Conservation (phyloP, 2,797 vertebrate species). For the Sebastes iracundus region DNA sequence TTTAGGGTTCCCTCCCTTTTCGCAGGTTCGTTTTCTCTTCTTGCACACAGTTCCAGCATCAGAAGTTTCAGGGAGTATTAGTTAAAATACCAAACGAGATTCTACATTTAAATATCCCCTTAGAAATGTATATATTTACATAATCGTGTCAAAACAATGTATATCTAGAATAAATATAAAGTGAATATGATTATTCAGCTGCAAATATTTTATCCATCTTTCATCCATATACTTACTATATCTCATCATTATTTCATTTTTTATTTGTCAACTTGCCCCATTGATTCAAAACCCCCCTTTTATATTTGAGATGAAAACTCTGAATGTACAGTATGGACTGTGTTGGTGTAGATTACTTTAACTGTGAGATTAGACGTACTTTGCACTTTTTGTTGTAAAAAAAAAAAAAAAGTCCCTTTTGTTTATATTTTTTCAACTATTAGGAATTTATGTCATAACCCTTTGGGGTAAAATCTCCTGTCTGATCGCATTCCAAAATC, state of each 20-base stretch:
- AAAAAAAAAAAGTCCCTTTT: slow-evolving; percentile 56
- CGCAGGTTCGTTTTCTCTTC: slow-evolving; percentile 61
- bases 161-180: slow-evolving; percentile 74
- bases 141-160: slow-evolving; percentile 73
- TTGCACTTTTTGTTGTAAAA: slow-evolving; percentile 83
- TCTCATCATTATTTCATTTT: slow-evolving; percentile 47
- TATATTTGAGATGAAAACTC: slow-evolving; percentile 83
- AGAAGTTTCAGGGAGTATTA: slow-evolving; percentile 79
- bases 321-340: slow-evolving; percentile 85
- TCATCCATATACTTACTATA: slow-evolving; percentile 55
- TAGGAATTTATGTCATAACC: slow-evolving; percentile 48
- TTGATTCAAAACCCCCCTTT: slow-evolving; percentile 68
- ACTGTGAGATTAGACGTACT: slow-evolving; percentile 82
- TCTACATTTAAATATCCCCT: slow-evolving; percentile 56
- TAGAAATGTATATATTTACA: slow-evolving; percentile 79
- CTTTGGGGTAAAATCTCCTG: slow-evolving; percentile 33
- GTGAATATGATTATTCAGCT: slow-evolving; percentile 56
- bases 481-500: slow-evolving; percentile 55
- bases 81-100: slow-evolving; percentile 71
- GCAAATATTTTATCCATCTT: slow-evolving; percentile 40
- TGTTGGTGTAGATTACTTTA: slow-evolving; percentile 77
- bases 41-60: slow-evolving; percentile 80
- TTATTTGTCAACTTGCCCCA: slow-evolving; percentile 53
- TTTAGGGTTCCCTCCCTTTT: slow-evolving; percentile 65
- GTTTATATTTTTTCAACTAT: slow-evolving; percentile 54